Evolutionary conservation across 30 jellyfish, hydroid and myxozoan genomes (phyloP).

Genomic region (Haliclystus octoradiatus): DNA sequence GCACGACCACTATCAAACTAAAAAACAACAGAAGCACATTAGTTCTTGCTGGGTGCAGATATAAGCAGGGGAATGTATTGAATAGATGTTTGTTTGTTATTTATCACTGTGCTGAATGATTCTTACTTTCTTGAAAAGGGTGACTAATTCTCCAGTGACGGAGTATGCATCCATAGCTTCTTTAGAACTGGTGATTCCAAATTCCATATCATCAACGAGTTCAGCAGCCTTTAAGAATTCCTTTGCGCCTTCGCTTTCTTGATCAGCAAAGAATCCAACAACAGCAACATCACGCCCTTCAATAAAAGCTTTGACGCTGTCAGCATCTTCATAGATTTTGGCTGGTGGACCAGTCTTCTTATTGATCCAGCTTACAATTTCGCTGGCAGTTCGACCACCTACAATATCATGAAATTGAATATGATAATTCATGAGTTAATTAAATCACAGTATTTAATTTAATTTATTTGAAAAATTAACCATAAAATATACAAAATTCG

Average conservation of each 20-base stretch:
- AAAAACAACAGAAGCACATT: background rate
- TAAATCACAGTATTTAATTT: no score
- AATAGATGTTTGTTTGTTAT: no score
- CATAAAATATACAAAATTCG: no score
- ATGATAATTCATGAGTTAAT: no score
- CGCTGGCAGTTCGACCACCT: conserved; percentile 96
- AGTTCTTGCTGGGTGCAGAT: background rate
- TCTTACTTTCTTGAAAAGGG: conserved; percentile 66
- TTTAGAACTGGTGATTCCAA: conserved; percentile 48
- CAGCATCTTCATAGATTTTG: conserved; percentile 45
- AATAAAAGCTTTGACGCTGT: conserved; percentile 59
- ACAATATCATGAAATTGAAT: background rate
- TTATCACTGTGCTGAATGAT: no score
- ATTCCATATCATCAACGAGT: conserved; percentile 67
- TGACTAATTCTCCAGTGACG: conserved; percentile 62
- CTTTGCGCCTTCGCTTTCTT: conserved; percentile 75
- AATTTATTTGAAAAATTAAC: no score
- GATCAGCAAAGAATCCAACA: conserved; percentile 64
- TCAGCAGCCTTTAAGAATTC: conserved; percentile 68
- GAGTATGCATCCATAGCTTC: conserved; percentile 41
- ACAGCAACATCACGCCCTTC: conserved; percentile 90
- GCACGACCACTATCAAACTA: conserved; percentile 97
- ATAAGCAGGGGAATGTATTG: no score
- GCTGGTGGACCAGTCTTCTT: conserved; percentile 99
- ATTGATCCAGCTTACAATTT: conserved; percentile 87